These are phyloP conservation scores for Drosophila robusta DNA, from an alignment of 2,888 invertebrate genomes.

Conservation along the genomic window DNA sequence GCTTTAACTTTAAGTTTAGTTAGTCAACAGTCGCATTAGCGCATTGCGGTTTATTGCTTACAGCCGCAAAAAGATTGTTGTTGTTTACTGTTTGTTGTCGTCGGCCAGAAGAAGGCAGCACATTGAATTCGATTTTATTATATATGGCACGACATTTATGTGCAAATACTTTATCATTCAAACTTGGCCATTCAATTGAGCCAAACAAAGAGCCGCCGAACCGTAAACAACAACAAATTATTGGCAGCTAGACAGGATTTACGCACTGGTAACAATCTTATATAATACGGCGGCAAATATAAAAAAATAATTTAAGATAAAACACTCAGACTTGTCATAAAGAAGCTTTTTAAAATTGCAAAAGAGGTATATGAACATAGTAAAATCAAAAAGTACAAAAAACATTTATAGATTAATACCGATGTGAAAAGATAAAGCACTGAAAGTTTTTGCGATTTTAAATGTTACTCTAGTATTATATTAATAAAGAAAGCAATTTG, in stretches of 20 bases:
- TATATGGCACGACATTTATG: constrained; percentile 79
- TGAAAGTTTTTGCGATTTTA: too few relatives aligned
- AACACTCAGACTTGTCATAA: not conserved
- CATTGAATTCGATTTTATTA: constrained; percentile 80
- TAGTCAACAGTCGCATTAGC: constrained; percentile 61
- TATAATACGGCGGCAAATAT: not conserved
- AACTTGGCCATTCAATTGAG: constrained; percentile 67
- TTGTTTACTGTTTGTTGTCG: constrained; percentile 19
- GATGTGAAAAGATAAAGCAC: too few relatives aligned
- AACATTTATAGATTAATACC: too few relatives aligned
- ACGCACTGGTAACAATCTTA: constrained; percentile 25
- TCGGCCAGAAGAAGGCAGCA: constrained; percentile 29
- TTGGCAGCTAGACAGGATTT: constrained; percentile 31
- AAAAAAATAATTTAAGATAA: not conserved
- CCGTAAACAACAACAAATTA: constrained; percentile 61
- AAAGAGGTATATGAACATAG: too few relatives aligned
- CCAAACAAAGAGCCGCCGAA: constrained; percentile 60
- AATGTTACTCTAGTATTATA: too few relatives aligned
- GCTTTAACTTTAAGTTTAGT: constrained; percentile 21
- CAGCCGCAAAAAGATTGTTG: constrained; percentile 44
- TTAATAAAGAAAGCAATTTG: too few relatives aligned
- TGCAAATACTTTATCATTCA: constrained; percentile 78
- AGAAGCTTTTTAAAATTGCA: not conserved
- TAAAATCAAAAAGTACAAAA: too few relatives aligned
- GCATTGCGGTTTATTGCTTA: constrained; percentile 77